Evolutionary conservation across 2,888 invertebrate species (phyloP).

Genomic region (Volucella zonaria): DNA sequence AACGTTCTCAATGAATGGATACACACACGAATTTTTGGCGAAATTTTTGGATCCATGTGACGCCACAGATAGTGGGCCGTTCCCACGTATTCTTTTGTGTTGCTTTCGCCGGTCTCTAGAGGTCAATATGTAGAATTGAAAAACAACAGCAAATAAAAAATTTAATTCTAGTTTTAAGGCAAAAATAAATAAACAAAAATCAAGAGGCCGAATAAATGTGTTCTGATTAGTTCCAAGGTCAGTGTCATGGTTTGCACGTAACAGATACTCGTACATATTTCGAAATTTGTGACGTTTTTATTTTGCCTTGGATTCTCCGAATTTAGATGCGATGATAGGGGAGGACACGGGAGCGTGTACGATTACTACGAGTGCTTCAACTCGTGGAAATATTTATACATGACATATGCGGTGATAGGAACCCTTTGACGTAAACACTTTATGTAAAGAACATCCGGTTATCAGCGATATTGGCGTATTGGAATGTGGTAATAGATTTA

Average conservation of each 20-base stretch:
- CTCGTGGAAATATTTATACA: too few relatives aligned
- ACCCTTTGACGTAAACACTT: too few relatives aligned
- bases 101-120: conserved; percentile 2
- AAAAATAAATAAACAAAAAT: conserved; percentile 11
- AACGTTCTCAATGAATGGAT: conserved; percentile 43
- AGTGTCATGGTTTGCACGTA: not conserved
- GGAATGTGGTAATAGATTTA: too few relatives aligned
- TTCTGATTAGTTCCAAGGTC: conserved; percentile 41
- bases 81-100: conserved; percentile 4
- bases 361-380: too few relatives aligned
- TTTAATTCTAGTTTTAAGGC: too few relatives aligned
- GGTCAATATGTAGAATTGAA: conserved; percentile 10
- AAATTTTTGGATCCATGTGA: conserved; percentile 1
- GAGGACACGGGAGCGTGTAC: too few relatives aligned
- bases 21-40: not conserved
- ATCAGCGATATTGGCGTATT: too few relatives aligned
- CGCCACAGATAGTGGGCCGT: conserved; percentile 2
- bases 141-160: not conserved
- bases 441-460: too few relatives aligned
- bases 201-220: conserved; percentile 8
- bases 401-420: too few relatives aligned
- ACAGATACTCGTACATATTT: not conserved
- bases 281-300: not conserved
- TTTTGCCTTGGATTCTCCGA: too few relatives aligned
- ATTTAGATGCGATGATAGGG: too few relatives aligned